Evolutionary conservation across 2,797 vertebrate genomes (phyloP), one percentile per base, ranked within the genome.

Genomic region (Pempheris klunzingeri): DNA sequence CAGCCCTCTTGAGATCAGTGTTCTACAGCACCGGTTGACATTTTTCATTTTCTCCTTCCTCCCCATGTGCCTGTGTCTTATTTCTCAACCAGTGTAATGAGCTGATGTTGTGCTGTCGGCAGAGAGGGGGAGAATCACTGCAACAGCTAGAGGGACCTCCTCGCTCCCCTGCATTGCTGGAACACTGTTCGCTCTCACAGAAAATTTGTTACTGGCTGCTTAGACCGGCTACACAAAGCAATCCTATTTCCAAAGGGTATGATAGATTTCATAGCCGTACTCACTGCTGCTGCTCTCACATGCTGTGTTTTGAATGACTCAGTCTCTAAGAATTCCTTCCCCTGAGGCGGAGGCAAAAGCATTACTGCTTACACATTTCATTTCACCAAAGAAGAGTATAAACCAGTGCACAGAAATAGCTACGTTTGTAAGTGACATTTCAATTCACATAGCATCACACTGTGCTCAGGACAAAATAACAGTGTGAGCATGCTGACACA

Each of bases 1-100:
- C 93, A 94, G 91, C 90, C 88, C 91, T 92, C 80, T 73, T 41
- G 77, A 91, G 71, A 91, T 89, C 88, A 82, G 66, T 79, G 87
- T 72, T 89, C 69, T 82, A 86, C 82, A 87, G 92, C 86, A 82
- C 55, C 75, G 92, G 85, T 71, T 92, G 90, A 90, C 83, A 91
- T 92, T 91, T 88, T 88, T 88, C 84, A 85, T 89, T 53, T 82
- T 75, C 57, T 53, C 73, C 68, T 83, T 79, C 83, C 83, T 88
- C 70, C 78, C 73, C 79, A 52, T 82, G 83, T 87, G 81, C 64
- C 77, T 80, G 81, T 77, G 82, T 80, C 80, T 90, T 78, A 74
- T 77, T 86, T 78, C 58, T 77, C 71, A 41, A 39, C 83, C 67
- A 87, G 64, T 70, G 74, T 81, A 81, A 87, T 53, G 74, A 87